Evolutionary conservation across 1,140 invertebrate species (phyloP), one percentile per base, ranked within the genome.

Genomic region (Carcinoscorpius rotundicauda): DNA sequence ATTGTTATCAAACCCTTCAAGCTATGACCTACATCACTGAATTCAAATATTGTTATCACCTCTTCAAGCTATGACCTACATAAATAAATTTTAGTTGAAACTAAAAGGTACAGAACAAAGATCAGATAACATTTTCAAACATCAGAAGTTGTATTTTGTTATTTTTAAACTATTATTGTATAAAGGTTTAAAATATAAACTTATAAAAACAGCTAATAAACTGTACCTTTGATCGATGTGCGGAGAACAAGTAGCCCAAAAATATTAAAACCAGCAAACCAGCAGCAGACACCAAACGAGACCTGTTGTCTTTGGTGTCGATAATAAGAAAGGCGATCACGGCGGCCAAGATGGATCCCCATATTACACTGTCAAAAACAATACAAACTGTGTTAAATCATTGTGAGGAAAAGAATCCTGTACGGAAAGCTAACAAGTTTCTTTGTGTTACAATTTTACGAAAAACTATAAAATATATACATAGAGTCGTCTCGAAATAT

Each of bases 291-390:
- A 71, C 66, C 3, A 79, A 77, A 69, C 89, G 80, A 49, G 81
- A 73, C 0, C 81, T 78, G 1, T 85, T 77, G 2, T 82, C 76
- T 4, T 68, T 69, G 0, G 87, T 85, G 73, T 92, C 89, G 6
- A 85, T 58, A 3, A 72, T 60, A 1, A 74, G 56, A 59, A 76
- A 77, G 0, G 61, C 60, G 6, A 68, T 73, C 58, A 82, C 77
- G 8, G 88, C 72, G 71, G 83, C 87, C 4, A 83, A 68, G 1
- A 81, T 70, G 6, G 86, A 75, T 0, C 72, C 77, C 29, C 29
- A 29, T 29, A 29, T 29, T 29, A 29, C 29, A 29, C 29, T 29
- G 2, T 29, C 29, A 29, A 29, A 29, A 29, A 29, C 29, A 29
- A 29, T 1, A 29, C 29, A 29, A 29, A 29, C 2, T 29, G 29